phyloP scores from a whole-genome alignment of 2,888 invertebrate genomes.

The Lamproptera curius region DNA sequence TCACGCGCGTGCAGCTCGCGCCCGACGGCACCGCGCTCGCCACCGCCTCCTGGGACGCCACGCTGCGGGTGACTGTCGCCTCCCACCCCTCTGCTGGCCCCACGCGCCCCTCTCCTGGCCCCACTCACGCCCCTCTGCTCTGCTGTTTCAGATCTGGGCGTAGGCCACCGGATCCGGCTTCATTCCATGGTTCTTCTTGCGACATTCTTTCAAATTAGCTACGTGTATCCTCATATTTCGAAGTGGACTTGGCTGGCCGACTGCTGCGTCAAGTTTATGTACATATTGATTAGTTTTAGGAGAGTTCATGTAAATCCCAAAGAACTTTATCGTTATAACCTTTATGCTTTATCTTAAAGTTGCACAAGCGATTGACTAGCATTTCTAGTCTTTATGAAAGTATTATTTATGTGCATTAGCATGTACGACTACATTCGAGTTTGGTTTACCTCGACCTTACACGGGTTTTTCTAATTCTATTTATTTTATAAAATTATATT shows the following conservation, averaged over 20 bases:
- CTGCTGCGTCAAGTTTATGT: too few species aligned
- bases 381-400: neutral
- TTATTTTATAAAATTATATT: neutral
- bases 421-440: neutral
- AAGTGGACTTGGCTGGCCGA: too few species aligned
- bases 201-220: too few species aligned
- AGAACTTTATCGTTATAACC: too few species aligned
- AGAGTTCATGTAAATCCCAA: too few species aligned
- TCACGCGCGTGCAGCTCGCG: constrained; percentile 93
- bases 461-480: neutral
- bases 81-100: constrained; percentile 75
- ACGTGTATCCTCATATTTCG: too few species aligned
- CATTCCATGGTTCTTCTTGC: too few species aligned
- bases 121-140: neutral
- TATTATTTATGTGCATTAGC: neutral
- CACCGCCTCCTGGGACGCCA: constrained; percentile 95
- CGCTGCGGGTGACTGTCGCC: constrained; percentile 74
- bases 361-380: constrained; percentile 13
- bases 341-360: neutral
- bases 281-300: too few species aligned
- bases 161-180: neutral
- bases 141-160: constrained; percentile 82
- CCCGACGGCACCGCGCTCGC: constrained; percentile 98
- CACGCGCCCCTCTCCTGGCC: constrained; percentile 81
- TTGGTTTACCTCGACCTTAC: neutral